Evolutionary conservation across 2,888 invertebrate genomes (phyloP), one percentile per base, ranked within the genome.

Genomic region (Tryphoninae sp.): DNA sequence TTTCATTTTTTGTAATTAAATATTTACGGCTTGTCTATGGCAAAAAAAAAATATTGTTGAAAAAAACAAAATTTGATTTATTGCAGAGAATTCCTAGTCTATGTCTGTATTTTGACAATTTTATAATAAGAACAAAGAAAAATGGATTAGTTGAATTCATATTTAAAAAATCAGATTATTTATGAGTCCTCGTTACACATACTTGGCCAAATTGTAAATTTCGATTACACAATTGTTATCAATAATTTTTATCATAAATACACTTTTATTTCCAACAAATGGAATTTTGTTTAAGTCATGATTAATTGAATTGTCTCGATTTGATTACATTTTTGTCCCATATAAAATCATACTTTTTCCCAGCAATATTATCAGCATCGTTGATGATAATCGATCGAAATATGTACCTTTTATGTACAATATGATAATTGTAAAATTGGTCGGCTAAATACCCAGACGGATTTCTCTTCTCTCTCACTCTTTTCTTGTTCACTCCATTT

Each of bases 401-500:
- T 62, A 69, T 16, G 42, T 73, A 77, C 64, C 81, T 59, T 82
- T 79, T 75, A 76, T 79, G 72, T 82, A 79, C 82, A 82, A 69
- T 55, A 8, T 68, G 68, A 79, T 72, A 76, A 73, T 68, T 79
- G 76, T 79, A 82, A 82, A 79, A 79, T 79, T 79, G 82, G 82
- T 82, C 82, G 82, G 79, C 82, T 82, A 82, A 75, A 75, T 73
- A 69, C 74, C 65, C 76, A 79, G 78, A 82, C 82, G 82, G 82
- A 82, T 76, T 79, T 69, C 59, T 71, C 74, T 78, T 64, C 62
- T 51, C 55, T 49, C 51, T 23, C n/a, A 33, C 23, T 13, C 23
- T 7, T 55, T 45, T 53, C 74, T 62, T 11, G 64, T 11, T 59
- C 59, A 45, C 16, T 40, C 40, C n/a, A 51, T 8, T 19, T 19